These are phyloP conservation scores for Drosophila cognata DNA, from an alignment of 2,888 invertebrate genomes.

Conservation along the genomic window DNA sequence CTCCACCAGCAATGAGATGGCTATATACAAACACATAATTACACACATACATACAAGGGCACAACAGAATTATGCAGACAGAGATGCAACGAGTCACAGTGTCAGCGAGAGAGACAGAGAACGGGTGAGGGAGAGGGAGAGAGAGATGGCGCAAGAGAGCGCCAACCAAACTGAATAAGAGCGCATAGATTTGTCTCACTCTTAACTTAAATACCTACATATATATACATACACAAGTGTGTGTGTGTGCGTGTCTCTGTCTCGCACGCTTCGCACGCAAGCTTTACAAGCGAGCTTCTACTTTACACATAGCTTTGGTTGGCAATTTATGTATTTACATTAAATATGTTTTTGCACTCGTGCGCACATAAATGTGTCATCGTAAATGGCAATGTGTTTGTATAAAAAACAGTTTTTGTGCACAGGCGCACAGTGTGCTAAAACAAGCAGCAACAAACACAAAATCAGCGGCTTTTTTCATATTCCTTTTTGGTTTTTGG, in stretches of 20 bases:
- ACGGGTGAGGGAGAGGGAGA: neutral
- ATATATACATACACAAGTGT: neutral
- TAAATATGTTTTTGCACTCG: neutral
- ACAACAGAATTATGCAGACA: neutral
- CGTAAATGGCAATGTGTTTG: constrained; percentile 84
- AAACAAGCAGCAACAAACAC: constrained; percentile 22
- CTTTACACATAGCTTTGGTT: neutral
- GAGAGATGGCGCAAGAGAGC: neutral
- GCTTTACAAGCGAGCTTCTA: neutral
- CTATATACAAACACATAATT: neutral
- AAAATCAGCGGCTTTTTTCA: neutral
- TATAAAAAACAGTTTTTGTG: constrained; percentile 84
- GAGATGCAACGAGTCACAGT: constrained; percentile 1
- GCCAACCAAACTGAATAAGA: neutral
- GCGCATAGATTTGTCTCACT: constrained; percentile 1
- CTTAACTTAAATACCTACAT: neutral
- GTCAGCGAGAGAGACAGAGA: neutral
- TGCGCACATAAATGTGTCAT: constrained; percentile 32
- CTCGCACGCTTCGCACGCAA: neutral
- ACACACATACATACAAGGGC: neutral
- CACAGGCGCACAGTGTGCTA: constrained; percentile 77
- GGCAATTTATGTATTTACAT: neutral
- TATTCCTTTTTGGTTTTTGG: neutral
- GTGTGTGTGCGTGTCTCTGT: too few species aligned
- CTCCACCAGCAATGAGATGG: constrained; percentile 1